phyloP scores from a whole-genome alignment of 2,113 vertebrate species.

The Alligator sinensis region DNA sequence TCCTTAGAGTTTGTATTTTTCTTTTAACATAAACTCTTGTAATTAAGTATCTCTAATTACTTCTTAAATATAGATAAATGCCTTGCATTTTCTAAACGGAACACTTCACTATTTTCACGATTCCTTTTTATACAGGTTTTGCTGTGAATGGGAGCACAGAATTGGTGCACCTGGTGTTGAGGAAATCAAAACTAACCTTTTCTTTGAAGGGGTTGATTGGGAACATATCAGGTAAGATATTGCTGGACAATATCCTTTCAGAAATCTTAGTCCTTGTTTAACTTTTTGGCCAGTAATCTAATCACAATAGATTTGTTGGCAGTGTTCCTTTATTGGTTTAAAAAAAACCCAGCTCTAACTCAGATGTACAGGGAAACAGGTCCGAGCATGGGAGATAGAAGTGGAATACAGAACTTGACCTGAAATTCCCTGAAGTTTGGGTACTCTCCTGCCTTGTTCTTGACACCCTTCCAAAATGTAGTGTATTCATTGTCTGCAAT shows the following conservation, averaged over 20 bases:
- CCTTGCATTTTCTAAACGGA: conserved; percentile 46
- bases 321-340: background rate
- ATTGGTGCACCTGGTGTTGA: conserved; percentile 92
- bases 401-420: background rate
- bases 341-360: background rate
- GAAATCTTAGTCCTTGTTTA: background rate
- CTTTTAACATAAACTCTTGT: conserved; percentile 7
- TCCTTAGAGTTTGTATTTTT: background rate
- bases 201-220: conserved; percentile 99
- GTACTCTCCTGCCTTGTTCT: background rate
- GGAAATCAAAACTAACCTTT: conserved; percentile 95
- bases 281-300: background rate
- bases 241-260: no score
- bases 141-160: conserved; percentile 96
- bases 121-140: conserved; percentile 89
- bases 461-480: background rate
- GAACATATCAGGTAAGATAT: conserved; percentile 95
- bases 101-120: conserved; percentile 64
- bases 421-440: conserved; percentile 14
- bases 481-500: background rate
- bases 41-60: background rate
- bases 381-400: background rate
- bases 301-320: background rate
- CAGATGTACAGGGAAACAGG: background rate
- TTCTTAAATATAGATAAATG: conserved; percentile 16